These are phyloP conservation scores for Muscicapa comitata DNA, from an alignment of 2,797 vertebrate species.

Conservation along the genomic window DNA sequence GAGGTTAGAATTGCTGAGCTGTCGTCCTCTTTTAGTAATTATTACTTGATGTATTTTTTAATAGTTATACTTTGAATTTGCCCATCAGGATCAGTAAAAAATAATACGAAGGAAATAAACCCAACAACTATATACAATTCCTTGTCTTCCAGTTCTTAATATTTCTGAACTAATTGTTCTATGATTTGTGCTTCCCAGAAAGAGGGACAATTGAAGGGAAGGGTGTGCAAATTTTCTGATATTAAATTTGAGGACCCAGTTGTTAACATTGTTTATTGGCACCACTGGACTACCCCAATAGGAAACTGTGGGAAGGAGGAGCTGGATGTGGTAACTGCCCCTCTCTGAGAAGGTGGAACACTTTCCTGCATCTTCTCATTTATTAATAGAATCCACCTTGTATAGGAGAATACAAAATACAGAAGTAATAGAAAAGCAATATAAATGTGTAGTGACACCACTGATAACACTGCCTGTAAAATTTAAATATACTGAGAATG, in stretches of 20 bases:
- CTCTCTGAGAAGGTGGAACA: neutral
- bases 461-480: constrained; percentile 16
- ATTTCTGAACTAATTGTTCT: neutral
- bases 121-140: neutral
- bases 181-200: neutral
- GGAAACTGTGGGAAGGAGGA: neutral
- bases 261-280: neutral
- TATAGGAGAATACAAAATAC: neutral
- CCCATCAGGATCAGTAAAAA: neutral
- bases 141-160: neutral
- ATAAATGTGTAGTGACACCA: neutral
- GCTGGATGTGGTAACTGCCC: neutral
- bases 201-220: neutral
- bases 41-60: neutral
- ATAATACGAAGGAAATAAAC: neutral
- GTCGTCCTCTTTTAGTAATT: neutral
- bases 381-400: neutral
- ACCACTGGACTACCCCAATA: neutral
- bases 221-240: neutral
- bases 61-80: neutral
- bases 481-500: neutral
- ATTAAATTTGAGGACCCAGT: neutral
- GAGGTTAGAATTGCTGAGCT: neutral
- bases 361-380: neutral
- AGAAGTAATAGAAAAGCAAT: neutral